phyloP scores from a whole-genome alignment of 2,888 invertebrate genomes.

The Sclerodermus sp. region DNA sequence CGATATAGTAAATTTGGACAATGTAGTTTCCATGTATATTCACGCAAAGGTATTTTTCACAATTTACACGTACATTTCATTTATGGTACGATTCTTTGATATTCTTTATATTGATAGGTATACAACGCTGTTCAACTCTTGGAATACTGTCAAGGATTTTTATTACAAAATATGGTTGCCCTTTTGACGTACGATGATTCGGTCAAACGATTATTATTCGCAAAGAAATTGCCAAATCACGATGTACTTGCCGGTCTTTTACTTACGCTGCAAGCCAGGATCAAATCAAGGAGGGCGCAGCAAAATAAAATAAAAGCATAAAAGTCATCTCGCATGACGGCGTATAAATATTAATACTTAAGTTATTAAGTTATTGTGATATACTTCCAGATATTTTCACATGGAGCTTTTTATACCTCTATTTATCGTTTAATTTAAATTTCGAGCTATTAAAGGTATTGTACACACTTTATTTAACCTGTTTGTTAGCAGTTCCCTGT shows the following conservation, averaged over 20 bases:
- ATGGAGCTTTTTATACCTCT: background rate
- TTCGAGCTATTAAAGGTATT: too few species aligned
- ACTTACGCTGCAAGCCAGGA: constrained; percentile 77
- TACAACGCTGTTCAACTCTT: constrained; percentile 84
- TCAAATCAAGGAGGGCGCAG: constrained; percentile 65
- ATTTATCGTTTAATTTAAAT: background rate
- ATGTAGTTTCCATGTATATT: constrained; percentile 89
- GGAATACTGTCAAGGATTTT: constrained; percentile 88
- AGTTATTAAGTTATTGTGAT: too few species aligned
- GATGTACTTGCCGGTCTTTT: constrained; percentile 84
- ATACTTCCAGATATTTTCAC: background rate
- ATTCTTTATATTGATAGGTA: constrained; percentile 62
- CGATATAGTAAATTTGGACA: constrained; percentile 80
- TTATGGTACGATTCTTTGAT: background rate
- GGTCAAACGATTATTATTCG: constrained; percentile 83
- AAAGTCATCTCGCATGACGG: constrained; percentile 1
- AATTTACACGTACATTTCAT: background rate
- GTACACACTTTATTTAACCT: too few species aligned
- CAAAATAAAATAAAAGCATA: constrained; percentile 33
- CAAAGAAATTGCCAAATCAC: constrained; percentile 86
- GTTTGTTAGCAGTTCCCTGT: too few species aligned
- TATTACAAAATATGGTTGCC: constrained; percentile 94
- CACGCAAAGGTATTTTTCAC: constrained; percentile 87
- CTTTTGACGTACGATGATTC: constrained; percentile 87
- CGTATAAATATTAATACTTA: constrained; percentile 7